Conservation (phyloP, 2,888 invertebrate species). For the Cheilosia impressa region DNA sequence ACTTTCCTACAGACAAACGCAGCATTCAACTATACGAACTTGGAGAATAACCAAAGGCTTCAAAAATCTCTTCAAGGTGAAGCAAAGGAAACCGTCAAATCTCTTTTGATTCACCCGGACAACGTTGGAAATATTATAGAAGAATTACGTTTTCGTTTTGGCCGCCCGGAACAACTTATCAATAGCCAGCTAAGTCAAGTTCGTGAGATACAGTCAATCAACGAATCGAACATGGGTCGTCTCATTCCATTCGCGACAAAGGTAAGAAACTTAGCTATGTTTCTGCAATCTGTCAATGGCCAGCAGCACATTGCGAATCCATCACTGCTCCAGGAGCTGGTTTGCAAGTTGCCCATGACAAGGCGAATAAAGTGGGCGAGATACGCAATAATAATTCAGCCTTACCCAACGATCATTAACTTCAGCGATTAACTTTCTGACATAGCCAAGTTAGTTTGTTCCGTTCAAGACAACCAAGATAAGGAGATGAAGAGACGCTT, state of each 20-base stretch:
- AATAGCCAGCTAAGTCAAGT: slow-evolving; percentile 59
- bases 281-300: slow-evolving; percentile 44
- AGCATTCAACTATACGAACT: slow-evolving; percentile 42
- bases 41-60: slow-evolving; percentile 50
- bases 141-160: slow-evolving; percentile 48
- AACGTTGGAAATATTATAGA: slow-evolving; percentile 36
- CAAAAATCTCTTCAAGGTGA: slow-evolving; percentile 50
- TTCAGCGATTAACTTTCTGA: slow-evolving; percentile 20
- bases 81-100: slow-evolving; percentile 15
- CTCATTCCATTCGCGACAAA: slow-evolving; percentile 60
- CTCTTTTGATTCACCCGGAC: slow-evolving; percentile 45
- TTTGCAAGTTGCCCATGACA: slow-evolving; percentile 17
- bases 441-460: slow-evolving; percentile 32
- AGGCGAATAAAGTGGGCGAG: slow-evolving; percentile 13
- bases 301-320: slow-evolving; percentile 60
- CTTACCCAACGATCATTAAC: slow-evolving; percentile 8
- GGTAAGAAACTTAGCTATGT: slow-evolving; percentile 41
- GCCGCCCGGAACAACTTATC: slow-evolving; percentile 68
- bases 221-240: slow-evolving; percentile 43
- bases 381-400: slow-evolving; percentile 3
- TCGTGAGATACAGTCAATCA: slow-evolving; percentile 46
- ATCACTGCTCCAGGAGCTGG: slow-evolving; percentile 15
- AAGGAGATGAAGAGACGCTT: slow-evolving; percentile 25
- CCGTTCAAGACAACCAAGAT: slow-evolving; percentile 30
- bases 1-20: slow-evolving; percentile 48